A percentile compares a stretch with the other conserved stretches of the same genome.
phyloP scores from a whole-genome alignment of 2,888 invertebrate species.

The Lasioglossum morio region DNA sequence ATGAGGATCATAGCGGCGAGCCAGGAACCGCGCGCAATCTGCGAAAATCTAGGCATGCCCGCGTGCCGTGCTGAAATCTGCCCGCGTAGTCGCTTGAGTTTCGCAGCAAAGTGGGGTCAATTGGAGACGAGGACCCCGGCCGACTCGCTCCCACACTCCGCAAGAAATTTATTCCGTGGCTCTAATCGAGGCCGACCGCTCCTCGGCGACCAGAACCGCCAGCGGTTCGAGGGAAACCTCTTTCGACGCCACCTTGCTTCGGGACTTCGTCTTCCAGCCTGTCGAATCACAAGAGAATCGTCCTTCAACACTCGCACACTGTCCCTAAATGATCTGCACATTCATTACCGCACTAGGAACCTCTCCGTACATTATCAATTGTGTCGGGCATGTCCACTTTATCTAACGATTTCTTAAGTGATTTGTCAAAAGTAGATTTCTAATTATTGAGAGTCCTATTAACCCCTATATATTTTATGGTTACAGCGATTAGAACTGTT shows the following conservation, averaged over 20 bases:
- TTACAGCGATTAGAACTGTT: too few species aligned
- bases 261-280: neutral
- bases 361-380: neutral
- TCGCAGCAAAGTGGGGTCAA: slow-evolving; percentile 81
- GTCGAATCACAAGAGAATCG: neutral
- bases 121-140: slow-evolving; percentile 76
- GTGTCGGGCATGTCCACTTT: too few species aligned
- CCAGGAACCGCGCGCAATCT: slow-evolving; percentile 60
- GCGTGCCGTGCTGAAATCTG: slow-evolving; percentile 69
- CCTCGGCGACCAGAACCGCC: slow-evolving; percentile 40
- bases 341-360: too few species aligned
- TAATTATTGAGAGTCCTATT: too few species aligned
- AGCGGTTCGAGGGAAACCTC: slow-evolving; percentile 50
- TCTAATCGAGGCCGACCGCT: slow-evolving; percentile 74
- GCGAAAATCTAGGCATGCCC: slow-evolving; percentile 70
- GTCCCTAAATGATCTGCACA: neutral
- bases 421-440: too few species aligned
- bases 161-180: slow-evolving; percentile 75
- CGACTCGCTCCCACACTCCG: slow-evolving; percentile 79
- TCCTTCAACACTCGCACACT: neutral
- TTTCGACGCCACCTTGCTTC: neutral
- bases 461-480: too few species aligned
- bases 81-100: slow-evolving; percentile 70
- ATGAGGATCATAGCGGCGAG: slow-evolving; percentile 23
- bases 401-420: too few species aligned